Evolutionary conservation across 1,140 invertebrate genomes (phyloP).

Genomic region (Drosophila ambigua): DNA sequence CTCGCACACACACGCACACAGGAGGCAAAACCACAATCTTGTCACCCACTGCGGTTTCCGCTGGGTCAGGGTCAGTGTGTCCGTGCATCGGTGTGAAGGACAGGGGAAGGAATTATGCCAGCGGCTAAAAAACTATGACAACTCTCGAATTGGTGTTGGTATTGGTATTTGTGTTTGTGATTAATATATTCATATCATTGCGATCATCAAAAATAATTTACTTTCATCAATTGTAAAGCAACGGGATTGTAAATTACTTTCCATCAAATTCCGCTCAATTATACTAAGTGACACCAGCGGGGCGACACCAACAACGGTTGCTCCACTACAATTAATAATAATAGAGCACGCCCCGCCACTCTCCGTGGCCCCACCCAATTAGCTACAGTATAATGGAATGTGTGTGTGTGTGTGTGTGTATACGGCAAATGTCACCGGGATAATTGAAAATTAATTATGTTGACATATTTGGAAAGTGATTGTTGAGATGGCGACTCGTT

Average conservation of each 20-base stretch:
- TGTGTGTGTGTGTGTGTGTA: constrained; percentile 5
- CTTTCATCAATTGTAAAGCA: constrained; percentile 32
- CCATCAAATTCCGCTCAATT: constrained; percentile 77
- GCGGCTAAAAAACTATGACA: constrained; percentile 49
- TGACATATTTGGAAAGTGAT: constrained; percentile 82
- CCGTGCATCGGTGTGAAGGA: neutral
- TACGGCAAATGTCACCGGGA: constrained; percentile 64
- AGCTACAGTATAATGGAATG: constrained; percentile 3
- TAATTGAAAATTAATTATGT: constrained; percentile 83
- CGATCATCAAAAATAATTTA: constrained; percentile 59
- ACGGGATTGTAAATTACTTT: constrained; percentile 70
- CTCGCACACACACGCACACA: constrained; percentile 14
- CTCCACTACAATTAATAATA: constrained; percentile 70
- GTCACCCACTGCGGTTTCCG: constrained; percentile 38
- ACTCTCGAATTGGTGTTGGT: constrained; percentile 9
- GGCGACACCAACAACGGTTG: constrained; percentile 31
- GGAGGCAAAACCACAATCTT: constrained; percentile 55
- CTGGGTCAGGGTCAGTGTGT: constrained; percentile 29
- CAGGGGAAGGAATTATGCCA: constrained; percentile 18
- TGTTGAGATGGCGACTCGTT: constrained; percentile 67
- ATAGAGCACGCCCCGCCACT: constrained; percentile 48
- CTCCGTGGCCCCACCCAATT: constrained; percentile 27
- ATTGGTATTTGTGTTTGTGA: constrained; percentile 54
- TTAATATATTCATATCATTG: constrained; percentile 74
- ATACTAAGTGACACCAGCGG: constrained; percentile 71